phyloP scores from a whole-genome alignment of 2,797 vertebrate genomes.

The Hippopotamyrus pictus region DNA sequence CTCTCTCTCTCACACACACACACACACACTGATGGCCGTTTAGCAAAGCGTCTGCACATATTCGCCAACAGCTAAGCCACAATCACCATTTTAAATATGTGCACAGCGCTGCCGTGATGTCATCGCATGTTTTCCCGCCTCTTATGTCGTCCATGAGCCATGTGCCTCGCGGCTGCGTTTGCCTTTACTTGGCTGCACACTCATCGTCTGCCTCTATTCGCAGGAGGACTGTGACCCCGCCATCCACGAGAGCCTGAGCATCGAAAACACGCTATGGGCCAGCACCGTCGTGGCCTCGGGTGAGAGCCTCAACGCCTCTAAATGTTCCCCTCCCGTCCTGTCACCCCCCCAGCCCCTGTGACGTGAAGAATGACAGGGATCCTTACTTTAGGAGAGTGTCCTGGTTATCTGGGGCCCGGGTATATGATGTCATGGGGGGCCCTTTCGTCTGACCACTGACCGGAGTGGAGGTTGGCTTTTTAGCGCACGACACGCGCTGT shows the following conservation, averaged over 20 bases:
- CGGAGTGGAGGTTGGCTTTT: background rate
- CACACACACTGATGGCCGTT: background rate
- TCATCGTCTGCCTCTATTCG: slow-evolving; percentile 22
- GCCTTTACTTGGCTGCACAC: background rate
- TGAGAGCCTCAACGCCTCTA: slow-evolving; percentile 42
- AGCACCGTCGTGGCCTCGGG: slow-evolving; percentile 95
- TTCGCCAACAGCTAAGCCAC: background rate
- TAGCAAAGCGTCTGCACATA: background rate
- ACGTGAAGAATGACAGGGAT: background rate
- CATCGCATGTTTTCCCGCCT: background rate
- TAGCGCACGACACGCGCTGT: background rate
- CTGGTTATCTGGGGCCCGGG: background rate
- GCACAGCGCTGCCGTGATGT: background rate
- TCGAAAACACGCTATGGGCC: slow-evolving; percentile 94
- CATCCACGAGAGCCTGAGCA: slow-evolving; percentile 86
- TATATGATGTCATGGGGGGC: background rate
- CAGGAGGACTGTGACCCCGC: slow-evolving; percentile 89
- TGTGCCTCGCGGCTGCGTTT: background rate
- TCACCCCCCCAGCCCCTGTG: too few relatives aligned
- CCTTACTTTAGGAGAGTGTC: background rate
- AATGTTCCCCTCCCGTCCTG: background rate
- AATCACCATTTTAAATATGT: background rate
- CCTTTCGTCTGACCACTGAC: background rate
- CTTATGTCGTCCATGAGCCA: background rate
- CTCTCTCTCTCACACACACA: too few relatives aligned